Percentiles rank a stretch among this genome's conserved stretches.
Conservation (phyloP, 2,888 invertebrate genomes). For the Hecatera dysodea region DNA sequence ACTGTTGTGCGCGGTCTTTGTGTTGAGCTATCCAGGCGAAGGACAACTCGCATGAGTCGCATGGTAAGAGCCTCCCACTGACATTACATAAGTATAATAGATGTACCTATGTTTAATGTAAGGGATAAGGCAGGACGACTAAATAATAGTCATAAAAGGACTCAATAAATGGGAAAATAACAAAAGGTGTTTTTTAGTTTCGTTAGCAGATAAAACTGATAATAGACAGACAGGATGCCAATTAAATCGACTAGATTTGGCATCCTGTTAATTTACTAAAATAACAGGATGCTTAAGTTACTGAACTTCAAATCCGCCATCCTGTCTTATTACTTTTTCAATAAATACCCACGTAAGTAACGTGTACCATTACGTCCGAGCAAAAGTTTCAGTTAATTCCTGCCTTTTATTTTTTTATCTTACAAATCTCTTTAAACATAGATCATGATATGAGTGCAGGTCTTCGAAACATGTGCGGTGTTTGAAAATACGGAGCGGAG, state of each 20-base stretch:
- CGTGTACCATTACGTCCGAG: background rate
- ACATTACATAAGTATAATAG: background rate
- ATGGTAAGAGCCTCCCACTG: background rate
- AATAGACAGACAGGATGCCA: background rate
- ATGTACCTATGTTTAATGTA: background rate
- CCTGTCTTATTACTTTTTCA: background rate
- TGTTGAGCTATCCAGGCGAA: background rate
- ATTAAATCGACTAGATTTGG: background rate
- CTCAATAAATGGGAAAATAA: background rate
- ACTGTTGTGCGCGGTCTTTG: conserved; percentile 13
- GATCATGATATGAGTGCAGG: too few relatives aligned
- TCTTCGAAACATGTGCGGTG: too few relatives aligned
- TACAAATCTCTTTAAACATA: background rate
- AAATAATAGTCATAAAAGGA: background rate
- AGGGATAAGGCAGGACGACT: background rate
- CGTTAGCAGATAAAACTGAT: background rate
- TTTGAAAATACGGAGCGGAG: too few relatives aligned
- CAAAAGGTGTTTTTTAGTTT: background rate
- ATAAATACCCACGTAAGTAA: background rate
- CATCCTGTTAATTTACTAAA: background rate
- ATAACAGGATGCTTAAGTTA: background rate
- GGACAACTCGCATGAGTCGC: background rate
- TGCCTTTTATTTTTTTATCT: too few relatives aligned
- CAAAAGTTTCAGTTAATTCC: background rate
- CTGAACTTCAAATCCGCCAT: background rate